These are phyloP conservation scores for Elanoides forficatus DNA, from an alignment of 2,113 vertebrate species.

Conservation along the genomic window DNA sequence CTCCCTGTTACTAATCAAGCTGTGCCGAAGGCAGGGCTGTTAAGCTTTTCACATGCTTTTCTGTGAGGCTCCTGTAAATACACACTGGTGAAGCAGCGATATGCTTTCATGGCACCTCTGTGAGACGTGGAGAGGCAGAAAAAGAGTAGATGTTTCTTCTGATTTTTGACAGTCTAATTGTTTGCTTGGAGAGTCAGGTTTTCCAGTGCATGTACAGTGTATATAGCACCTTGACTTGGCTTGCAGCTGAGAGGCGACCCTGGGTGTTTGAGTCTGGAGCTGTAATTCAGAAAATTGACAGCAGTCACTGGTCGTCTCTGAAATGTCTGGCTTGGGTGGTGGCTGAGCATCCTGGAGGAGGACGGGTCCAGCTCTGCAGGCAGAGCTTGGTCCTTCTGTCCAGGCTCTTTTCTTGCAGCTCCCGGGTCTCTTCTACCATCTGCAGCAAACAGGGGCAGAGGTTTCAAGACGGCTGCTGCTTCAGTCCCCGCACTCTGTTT, in stretches of 20 bases:
- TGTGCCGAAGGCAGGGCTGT: neutral
- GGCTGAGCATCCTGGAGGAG: neutral
- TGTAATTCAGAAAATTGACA: neutral
- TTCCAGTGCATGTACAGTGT: fast-evolving
- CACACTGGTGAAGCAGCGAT: neutral
- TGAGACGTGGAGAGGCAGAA: neutral
- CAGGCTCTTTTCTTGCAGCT: neutral
- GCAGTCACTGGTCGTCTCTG: fast-evolving
- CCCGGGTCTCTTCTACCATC: neutral
- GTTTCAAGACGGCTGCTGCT: neutral
- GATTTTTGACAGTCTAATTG: neutral
- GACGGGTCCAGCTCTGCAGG: neutral
- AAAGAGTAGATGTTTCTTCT: neutral
- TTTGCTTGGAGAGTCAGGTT: neutral
- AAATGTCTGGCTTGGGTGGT: neutral
- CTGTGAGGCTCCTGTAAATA: neutral
- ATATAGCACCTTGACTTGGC: neutral
- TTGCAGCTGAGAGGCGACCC: neutral
- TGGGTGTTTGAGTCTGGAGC: neutral
- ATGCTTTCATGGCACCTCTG: fast-evolving
- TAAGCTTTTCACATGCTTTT: neutral
- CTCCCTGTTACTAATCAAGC: neutral
- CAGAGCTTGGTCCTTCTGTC: neutral
- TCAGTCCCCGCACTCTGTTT: neutral
- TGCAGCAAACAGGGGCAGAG: neutral